Base-by-base conservation (phyloP, 2,113 vertebrate genomes). In the Terrapene triunguis region DNA sequence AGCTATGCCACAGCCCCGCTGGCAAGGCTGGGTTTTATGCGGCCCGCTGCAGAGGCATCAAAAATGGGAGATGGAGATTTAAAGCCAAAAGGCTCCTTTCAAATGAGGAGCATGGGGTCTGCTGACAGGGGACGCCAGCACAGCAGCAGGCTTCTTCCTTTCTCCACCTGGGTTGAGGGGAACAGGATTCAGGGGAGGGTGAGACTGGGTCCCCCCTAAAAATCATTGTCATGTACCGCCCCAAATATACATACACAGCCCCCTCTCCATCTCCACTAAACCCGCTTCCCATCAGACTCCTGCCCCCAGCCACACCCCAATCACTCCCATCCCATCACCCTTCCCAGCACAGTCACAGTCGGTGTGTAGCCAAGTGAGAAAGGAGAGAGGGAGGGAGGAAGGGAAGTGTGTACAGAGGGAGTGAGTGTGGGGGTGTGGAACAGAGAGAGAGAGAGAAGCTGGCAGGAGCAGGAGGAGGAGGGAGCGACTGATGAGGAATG, bases 401-500 rank as follows among this genome's bases (percentile, higher is more conserved):
- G 80, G 62, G 29, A 47, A 54, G 53, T 38, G 72, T 42, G 72
- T n/a, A 24, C 1, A 22, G 72, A 25, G 72, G 72, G 19, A 74
- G 74, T 5, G 17, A 80, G 38, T 38, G 76, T 65, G 1, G 1
- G 89, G 55, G 62, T 2, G 65, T 0, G 24, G 51, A 72, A 50
- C 76, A 1, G 35, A 32, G 80, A 90, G 51, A 90, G 82, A 74
- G 76, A 32, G 5, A 24, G 59, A n/a, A 83, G 59, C 10, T 0
- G 0, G 85, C 48, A 50, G 5, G 42, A 53, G 80, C 2, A 27
- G 84, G 17, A 90, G 84, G 17, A 90, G 93, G 89, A 95, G 90
- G 79, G 24, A 95, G 91, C 48, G 59, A 93, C 93, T 72, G 96
- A 88, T 53, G 12, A 92, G 96, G 95, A 97, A 92, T 89, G 0